These are phyloP conservation scores for Dissostichus mawsoni DNA, from an alignment of 2,113 vertebrate genomes.

Conservation along the genomic window DNA sequence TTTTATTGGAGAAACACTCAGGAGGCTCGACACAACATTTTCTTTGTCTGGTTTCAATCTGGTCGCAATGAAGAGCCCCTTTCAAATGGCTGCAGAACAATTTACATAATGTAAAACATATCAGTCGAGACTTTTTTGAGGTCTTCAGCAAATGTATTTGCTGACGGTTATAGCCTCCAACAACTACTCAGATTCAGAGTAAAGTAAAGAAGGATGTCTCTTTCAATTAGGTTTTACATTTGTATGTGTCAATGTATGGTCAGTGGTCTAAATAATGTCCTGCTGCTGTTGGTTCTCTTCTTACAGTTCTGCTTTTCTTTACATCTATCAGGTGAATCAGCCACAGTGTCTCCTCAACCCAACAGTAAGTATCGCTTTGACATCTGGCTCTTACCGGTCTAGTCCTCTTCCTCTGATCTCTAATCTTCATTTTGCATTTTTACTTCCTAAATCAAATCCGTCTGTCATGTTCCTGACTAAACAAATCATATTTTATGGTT, in stretches of 20 bases:
- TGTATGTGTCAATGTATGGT: slow-evolving; percentile 18
- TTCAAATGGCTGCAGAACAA: slow-evolving; percentile 55
- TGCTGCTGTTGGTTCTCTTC: slow-evolving; percentile 23
- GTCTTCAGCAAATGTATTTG: slow-evolving; percentile 64
- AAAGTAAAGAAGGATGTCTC: slow-evolving; percentile 35
- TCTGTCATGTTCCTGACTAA: slow-evolving; percentile 50
- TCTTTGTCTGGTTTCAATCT: slow-evolving; percentile 65
- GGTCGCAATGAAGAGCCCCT: slow-evolving; percentile 37
- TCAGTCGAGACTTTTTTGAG: slow-evolving; percentile 52
- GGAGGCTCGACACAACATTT: slow-evolving; percentile 36
- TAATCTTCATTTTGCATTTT: slow-evolving; percentile 31
- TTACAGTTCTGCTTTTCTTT: slow-evolving; percentile 45
- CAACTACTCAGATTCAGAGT: slow-evolving; percentile 33
- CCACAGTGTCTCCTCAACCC: slow-evolving; percentile 48
- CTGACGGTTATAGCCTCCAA: slow-evolving; percentile 42
- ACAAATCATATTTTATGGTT: slow-evolving; percentile 52
- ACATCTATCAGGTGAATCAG: slow-evolving; percentile 69
- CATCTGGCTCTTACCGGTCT: slow-evolving; percentile 22
- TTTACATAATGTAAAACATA: slow-evolving; percentile 72
- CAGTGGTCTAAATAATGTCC: slow-evolving; percentile 13
- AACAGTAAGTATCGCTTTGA: slow-evolving; percentile 63
- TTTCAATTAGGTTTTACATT: slow-evolving; percentile 37
- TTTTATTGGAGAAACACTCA: slow-evolving; percentile 47
- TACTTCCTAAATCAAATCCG: slow-evolving; percentile 17
- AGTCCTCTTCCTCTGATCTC: slow-evolving; percentile 41